Evolutionary conservation across 2,113 vertebrate genomes (phyloP).

Genomic region (Callionymus lyra): DNA sequence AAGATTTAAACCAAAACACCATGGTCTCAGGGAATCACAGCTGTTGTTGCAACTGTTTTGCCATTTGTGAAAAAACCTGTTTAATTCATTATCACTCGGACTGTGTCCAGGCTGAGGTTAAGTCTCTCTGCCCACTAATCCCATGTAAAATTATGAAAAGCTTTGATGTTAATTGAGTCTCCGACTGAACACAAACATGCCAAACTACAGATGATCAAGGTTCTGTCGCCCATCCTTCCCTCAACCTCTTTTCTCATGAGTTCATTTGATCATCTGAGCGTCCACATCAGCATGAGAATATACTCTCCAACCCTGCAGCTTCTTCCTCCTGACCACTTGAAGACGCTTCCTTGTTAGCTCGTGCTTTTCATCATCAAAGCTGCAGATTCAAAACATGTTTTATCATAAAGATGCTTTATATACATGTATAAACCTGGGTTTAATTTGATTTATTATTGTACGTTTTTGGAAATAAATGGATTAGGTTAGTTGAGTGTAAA

Average conservation of each 20-base stretch:
- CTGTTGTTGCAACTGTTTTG: no score
- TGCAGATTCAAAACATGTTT: background rate
- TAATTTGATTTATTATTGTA: no score
- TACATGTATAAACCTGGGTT: background rate
- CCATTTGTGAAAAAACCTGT: no score
- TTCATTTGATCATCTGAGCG: constrained; percentile 50
- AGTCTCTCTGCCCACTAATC: constrained; percentile 14
- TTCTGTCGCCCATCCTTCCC: constrained; percentile 46
- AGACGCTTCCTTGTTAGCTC: constrained; percentile 54
- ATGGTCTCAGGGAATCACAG: no score
- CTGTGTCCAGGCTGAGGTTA: no score
- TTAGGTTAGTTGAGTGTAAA: no score
- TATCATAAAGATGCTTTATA: constrained; percentile 29
- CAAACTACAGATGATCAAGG: constrained; percentile 48
- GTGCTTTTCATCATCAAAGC: constrained; percentile 68
- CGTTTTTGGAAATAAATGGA: no score
- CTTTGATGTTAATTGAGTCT: constrained; percentile 63
- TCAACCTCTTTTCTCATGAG: constrained; percentile 19
- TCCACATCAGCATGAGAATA: constrained; percentile 65
- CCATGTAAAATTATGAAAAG: constrained; percentile 19
- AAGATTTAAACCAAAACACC: no score
- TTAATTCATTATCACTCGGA: constrained; percentile 3
- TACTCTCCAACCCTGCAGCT: constrained; percentile 24
- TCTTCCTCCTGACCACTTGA: constrained; percentile 21
- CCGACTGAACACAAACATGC: constrained; percentile 31